Base-by-base conservation (phyloP, 2,888 invertebrate genomes). In the Bedellia somnulentella region DNA sequence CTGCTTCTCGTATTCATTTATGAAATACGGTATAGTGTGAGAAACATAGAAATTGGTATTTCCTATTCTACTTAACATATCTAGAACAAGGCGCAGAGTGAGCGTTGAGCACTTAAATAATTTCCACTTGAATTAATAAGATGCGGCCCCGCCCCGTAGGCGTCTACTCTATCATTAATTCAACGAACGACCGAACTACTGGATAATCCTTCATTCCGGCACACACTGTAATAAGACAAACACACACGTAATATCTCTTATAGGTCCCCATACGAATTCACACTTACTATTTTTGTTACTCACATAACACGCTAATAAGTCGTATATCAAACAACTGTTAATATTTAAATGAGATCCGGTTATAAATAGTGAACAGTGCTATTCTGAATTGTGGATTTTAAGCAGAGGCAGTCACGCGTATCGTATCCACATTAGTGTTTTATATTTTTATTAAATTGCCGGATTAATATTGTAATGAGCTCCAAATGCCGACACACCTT, bases 91-190 rank as follows among this genome's bases (percentile, higher is more conserved):
- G n/a, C n/a, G n/a, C n/a, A n/a, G n/a, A n/a, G n/a, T n/a, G n/a
- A n/a, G n/a, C n/a, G n/a, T n/a, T n/a, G n/a, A n/a, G n/a, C n/a
- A n/a, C n/a, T n/a, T n/a, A n/a, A n/a, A 61, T 62, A 66, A 64
- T 64, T 59, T 59, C 55, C 44, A 50, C 47, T 49, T 47, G 64
- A 67, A 70, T 71, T 71, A 73, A 73, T 71, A 71, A 70, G 58
- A 43, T 37, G 35, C 48, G 37, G 62, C 73, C 53, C 49, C 75
- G 73, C 75, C 73, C 55, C 44, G 51, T 60, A 68, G 75, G 75
- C 71, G 73, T 68, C 60, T 50, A 60, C 70, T 48, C 39, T 41
- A 49, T 66, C 62, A 73, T 71, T 70, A 70, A 73, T 71, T 66
- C 52, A 54, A 42, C 51, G 46, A 45, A 50, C 52, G 49, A 49